Conservation (phyloP, 2,797 vertebrate species). For the Sternarchorhynchus goeldii region DNA sequence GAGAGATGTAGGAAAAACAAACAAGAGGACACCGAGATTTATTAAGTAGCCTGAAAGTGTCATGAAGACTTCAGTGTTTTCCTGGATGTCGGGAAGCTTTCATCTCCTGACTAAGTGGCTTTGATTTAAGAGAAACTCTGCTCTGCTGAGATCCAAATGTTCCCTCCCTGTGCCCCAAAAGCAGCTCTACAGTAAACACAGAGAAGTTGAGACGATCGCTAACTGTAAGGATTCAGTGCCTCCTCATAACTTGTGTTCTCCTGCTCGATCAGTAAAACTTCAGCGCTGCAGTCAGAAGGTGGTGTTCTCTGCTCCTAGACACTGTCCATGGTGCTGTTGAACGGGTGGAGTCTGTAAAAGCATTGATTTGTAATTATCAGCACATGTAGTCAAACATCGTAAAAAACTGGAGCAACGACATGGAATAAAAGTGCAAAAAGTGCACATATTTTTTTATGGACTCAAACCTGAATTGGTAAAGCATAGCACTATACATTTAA, state of each 20-base stretch:
- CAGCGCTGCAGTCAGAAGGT: background rate
- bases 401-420: background rate
- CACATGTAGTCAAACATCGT: background rate
- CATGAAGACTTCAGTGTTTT: background rate
- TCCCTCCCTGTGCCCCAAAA: constrained; percentile 6
- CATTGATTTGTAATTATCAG: background rate
- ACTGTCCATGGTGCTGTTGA: constrained; percentile 51
- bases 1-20: constrained; percentile 32
- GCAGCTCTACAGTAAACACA: background rate
- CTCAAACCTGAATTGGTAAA: background rate
- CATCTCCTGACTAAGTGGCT: constrained; percentile 10
- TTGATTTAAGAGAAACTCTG: constrained; percentile 27
- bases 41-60: constrained; percentile 35
- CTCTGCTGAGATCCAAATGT: constrained; percentile 6
- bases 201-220: background rate
- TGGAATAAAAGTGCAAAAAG: background rate
- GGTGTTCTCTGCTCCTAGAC: constrained; percentile 23
- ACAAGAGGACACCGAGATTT: constrained; percentile 27
- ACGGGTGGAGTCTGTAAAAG: background rate
- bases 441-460: background rate
- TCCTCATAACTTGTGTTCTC: background rate
- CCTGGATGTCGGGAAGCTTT: constrained; percentile 17
- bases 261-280: background rate
- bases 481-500: background rate
- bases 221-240: background rate